phyloP scores from a whole-genome alignment of 2,888 invertebrate species.

The Apotomis betuletana region DNA sequence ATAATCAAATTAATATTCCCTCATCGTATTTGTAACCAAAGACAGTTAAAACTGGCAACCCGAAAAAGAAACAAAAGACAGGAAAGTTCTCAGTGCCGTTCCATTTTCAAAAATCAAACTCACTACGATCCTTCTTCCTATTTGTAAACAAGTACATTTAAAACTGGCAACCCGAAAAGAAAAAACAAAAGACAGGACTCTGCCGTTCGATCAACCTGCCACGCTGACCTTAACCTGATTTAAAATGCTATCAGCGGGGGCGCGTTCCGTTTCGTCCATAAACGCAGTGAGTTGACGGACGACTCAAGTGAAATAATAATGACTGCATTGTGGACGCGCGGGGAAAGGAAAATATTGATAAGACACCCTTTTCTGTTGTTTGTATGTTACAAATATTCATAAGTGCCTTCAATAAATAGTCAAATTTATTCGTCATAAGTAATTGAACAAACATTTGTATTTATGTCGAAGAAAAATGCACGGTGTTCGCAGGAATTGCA shows the following conservation, averaged over 20 bases:
- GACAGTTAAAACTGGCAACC: neutral
- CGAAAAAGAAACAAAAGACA: neutral
- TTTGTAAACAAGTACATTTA: slow-evolving; percentile 3
- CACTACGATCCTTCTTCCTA: neutral
- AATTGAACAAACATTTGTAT: too few species aligned
- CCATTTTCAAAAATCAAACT: slow-evolving; percentile 9
- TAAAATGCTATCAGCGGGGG: slow-evolving; percentile 67
- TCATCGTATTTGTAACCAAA: too few species aligned
- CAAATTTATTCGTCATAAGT: too few species aligned
- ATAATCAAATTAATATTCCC: too few species aligned
- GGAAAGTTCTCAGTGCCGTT: neutral
- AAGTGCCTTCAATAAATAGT: neutral
- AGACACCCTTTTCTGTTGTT: slow-evolving; percentile 29
- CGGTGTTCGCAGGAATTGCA: too few species aligned
- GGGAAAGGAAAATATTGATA: slow-evolving; percentile 59
- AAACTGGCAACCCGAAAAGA: slow-evolving; percentile 15
- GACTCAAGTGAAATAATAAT: slow-evolving; percentile 78
- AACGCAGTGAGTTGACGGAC: slow-evolving; percentile 74
- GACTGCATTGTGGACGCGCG: slow-evolving; percentile 71
- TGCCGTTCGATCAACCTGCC: slow-evolving; percentile 43
- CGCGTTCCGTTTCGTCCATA: slow-evolving; percentile 59
- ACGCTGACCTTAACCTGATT: slow-evolving; percentile 80
- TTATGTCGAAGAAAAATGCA: too few species aligned
- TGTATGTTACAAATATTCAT: too few species aligned
- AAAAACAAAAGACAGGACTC: slow-evolving; percentile 24